Evolutionary conservation across 2,797 vertebrate genomes (phyloP).

Genomic region (Anisognathus igniventris): DNA sequence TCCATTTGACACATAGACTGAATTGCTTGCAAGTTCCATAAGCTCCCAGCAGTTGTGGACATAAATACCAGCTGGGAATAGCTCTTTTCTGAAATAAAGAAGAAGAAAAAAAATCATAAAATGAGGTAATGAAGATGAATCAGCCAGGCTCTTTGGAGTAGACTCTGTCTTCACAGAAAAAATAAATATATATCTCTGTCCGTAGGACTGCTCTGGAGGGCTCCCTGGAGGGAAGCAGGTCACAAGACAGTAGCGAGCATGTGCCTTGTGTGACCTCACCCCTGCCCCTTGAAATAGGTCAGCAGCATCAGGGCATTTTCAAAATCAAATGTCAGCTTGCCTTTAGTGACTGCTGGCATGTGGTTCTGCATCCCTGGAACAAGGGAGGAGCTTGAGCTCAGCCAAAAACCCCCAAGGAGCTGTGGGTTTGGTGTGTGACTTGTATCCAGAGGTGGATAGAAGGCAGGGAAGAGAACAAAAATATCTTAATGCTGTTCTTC

Average conservation of each 20-base stretch:
- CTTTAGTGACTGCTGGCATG: neutral
- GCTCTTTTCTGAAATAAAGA: slow-evolving; percentile 72
- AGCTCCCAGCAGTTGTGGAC: slow-evolving; percentile 93
- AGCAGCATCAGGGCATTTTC: neutral
- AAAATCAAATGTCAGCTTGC: neutral
- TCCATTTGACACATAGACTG: slow-evolving; percentile 97
- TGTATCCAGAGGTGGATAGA: neutral
- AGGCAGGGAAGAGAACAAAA: neutral
- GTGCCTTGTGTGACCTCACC: neutral
- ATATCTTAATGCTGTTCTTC: neutral
- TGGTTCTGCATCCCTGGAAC: neutral
- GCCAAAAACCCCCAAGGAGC: neutral
- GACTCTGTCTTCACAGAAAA: neutral
- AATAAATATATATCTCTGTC: neutral
- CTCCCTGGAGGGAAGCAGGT: neutral
- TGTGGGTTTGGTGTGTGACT: neutral
- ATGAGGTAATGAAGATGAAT: neutral
- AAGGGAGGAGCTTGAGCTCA: neutral
- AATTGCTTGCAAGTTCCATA: slow-evolving; percentile 95
- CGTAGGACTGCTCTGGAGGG: neutral
- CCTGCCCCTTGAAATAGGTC: neutral
- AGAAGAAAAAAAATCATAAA: neutral
- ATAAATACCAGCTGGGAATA: slow-evolving; percentile 96
- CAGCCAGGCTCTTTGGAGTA: neutral
- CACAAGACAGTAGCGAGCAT: neutral